These are phyloP conservation scores for Alaudala cheleensis DNA, from an alignment of 2,113 vertebrate genomes.

Conservation along the genomic window DNA sequence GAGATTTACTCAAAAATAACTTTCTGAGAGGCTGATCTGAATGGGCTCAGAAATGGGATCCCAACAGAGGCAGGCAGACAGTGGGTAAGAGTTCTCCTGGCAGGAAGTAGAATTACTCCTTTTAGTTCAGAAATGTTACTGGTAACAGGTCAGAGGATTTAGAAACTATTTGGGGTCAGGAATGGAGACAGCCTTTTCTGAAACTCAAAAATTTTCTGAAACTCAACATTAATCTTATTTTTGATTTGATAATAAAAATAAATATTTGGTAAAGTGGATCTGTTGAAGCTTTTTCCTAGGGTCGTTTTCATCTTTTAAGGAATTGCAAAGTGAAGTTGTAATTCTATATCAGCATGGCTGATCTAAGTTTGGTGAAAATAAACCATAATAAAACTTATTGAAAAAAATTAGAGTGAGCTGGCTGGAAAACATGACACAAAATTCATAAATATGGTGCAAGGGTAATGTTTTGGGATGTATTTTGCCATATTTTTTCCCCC, in stretches of 20 bases:
- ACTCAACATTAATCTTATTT: accelerated
- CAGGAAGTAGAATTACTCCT: neutral
- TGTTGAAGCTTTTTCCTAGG: neutral
- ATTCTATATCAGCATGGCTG: neutral
- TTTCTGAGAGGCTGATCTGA: neutral
- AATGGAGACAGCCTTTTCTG: neutral
- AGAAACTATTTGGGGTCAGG: accelerated
- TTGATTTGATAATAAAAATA: neutral
- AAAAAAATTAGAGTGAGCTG: neutral
- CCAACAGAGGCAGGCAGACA: neutral
- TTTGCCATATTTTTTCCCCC: neutral
- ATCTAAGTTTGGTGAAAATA: neutral
- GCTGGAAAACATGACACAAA: neutral
- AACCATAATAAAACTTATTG: neutral
- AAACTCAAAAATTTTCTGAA: neutral
- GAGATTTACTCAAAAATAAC: neutral
- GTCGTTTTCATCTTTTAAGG: neutral
- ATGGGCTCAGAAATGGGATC: neutral
- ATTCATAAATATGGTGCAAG: neutral
- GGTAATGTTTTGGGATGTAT: neutral
- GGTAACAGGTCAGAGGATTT: neutral
- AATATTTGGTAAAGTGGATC: neutral
- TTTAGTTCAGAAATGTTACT: neutral
- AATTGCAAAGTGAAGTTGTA: neutral
- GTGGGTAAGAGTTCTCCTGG: neutral